Evolutionary conservation across 1,140 invertebrate species (phyloP), one percentile per base, ranked within the genome.

Genomic region (Papilio xuthus): DNA sequence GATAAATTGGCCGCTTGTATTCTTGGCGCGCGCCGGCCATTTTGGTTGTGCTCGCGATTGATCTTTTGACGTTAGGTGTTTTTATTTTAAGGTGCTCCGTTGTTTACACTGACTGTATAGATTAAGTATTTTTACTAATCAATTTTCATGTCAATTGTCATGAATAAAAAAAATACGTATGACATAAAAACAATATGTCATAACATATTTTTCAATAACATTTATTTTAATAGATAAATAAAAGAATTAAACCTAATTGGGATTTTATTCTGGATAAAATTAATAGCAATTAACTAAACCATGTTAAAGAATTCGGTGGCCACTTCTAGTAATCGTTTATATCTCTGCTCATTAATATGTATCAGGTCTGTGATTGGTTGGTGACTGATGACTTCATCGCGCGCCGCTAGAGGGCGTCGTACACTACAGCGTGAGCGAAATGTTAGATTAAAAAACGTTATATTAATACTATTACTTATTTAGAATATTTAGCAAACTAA

Each of bases 1-100:
- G 87, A 89, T 90, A 91, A 91, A 91, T 92, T 85, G 81, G 85
- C 80, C 77, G 80, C 80, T 89, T 88, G 85, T 87, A 89, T 91
- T 85, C 89, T 47, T 78, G 72, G 63, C 81, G 83, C 84, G 86
- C 84, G 80, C 26, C 81, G 77, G 79, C 77, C 83, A 82, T 87
- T 81, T 83, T 80, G 77, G 74, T 80, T 71, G 76, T 82, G 80
- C 82, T 85, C 80, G 84, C 83, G 76, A 87, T 85, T 79, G 80
- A 79, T 82, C 78, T 81, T 73, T 79, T 80, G 81, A 82, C 78
- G 71, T 79, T 53, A 47, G 44, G 53, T 74, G 69, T 63, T 56
- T 80, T 79, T 78, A 72, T 56, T 81, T 81, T 81, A 20, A 73
- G 47, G 13, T 53, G 63, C 44, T 73, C 12, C 10, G 44, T 50